A percentile compares a stretch with the other conserved stretches of the same genome.
Evolutionary conservation across 2,797 vertebrate genomes (phyloP).

Genomic region (Lepilemur septentrionalis): DNA sequence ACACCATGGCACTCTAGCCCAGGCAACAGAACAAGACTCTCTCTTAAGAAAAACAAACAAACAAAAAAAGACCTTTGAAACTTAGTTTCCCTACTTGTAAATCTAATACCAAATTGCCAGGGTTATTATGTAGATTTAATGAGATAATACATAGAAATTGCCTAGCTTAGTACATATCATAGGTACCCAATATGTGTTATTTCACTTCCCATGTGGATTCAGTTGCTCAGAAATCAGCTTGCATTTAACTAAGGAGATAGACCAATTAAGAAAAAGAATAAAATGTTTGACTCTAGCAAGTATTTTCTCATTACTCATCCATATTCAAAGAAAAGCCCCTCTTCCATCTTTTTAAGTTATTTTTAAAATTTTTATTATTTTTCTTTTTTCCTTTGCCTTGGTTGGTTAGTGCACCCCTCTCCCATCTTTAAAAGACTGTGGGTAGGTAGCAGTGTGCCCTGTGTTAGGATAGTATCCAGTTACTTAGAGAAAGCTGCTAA

Average conservation of each 20-base stretch:
- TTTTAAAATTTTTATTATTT: not conserved
- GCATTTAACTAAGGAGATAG: not conserved
- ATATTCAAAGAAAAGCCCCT: not conserved
- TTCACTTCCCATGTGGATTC: not conserved
- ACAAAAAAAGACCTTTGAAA: not conserved
- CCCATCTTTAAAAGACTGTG: not conserved
- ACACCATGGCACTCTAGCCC: no score
- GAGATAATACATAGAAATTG: not conserved
- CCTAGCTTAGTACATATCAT: not conserved
- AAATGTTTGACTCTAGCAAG: not conserved
- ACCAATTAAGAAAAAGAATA: not conserved
- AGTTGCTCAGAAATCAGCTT: not conserved
- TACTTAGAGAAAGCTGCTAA: not conserved
- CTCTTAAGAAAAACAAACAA: no score
- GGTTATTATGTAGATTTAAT: not conserved
- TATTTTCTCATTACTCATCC: not conserved
- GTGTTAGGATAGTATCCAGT: not conserved
- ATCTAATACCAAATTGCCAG: not conserved
- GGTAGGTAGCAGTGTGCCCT: not conserved
- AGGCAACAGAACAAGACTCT: no score
- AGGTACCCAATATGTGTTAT: not conserved
- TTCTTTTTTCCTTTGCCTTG: not conserved
- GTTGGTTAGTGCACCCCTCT: not conserved
- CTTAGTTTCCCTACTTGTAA: not conserved
- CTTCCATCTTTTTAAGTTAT: not conserved